Percentiles rank a stretch among this genome's conserved stretches.
These are phyloP conservation scores for Castor canadensis DNA, from an alignment of 2,113 vertebrate species.

Conservation along the genomic window DNA sequence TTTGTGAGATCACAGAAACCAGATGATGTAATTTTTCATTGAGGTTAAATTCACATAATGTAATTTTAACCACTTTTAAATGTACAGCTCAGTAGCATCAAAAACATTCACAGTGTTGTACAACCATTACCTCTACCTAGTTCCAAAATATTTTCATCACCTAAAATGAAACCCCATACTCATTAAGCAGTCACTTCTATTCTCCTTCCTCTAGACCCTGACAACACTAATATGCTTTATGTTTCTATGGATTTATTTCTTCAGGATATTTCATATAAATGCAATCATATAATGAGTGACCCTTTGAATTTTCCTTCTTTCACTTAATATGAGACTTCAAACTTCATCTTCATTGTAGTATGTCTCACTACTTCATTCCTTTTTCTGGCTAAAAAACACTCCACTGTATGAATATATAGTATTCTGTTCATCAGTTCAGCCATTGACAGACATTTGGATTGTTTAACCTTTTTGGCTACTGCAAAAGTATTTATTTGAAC, in stretches of 20 bases:
- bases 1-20: slow-evolving; percentile 76
- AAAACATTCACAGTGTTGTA: background rate
- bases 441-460: background rate
- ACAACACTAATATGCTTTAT: background rate
- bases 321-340: background rate
- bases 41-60: background rate
- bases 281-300: background rate
- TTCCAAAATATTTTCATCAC: slow-evolving; percentile 18
- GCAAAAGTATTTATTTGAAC: slow-evolving; percentile 17
- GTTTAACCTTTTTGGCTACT: background rate
- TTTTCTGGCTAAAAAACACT: background rate
- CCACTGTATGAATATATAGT: background rate
- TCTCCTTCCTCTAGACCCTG: background rate
- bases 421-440: background rate
- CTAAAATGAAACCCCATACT: background rate
- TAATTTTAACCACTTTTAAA: slow-evolving; percentile 8
- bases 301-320: background rate
- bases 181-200: background rate
- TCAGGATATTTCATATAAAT: background rate
- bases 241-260: background rate
- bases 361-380: background rate
- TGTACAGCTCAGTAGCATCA: background rate
- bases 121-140: slow-evolving; percentile 7
- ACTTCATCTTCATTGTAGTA: background rate
- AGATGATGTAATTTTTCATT: slow-evolving; percentile 43